These are phyloP conservation scores for Sycobia sp. DNA, from an alignment of 1,140 invertebrate species.

Conservation along the genomic window DNA sequence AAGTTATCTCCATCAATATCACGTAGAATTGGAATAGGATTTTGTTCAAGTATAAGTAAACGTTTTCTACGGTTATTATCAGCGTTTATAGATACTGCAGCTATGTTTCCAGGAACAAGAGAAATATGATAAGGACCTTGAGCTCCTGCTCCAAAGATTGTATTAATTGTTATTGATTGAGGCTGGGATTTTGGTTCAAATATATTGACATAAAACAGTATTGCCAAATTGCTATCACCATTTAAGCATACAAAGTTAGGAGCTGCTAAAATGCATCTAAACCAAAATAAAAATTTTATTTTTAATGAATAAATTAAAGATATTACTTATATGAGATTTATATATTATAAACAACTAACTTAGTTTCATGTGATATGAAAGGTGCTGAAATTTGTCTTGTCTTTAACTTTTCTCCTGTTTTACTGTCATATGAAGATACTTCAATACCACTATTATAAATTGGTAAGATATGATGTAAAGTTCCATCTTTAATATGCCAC, in stretches of 20 bases:
- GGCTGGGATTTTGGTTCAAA: slow-evolving; percentile 47
- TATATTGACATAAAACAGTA: slow-evolving; percentile 51
- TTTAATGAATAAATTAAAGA: slow-evolving; percentile 27
- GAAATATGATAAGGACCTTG: slow-evolving; percentile 52
- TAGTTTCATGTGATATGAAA: slow-evolving; percentile 66
- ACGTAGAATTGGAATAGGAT: slow-evolving; percentile 18
- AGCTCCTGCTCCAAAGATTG: slow-evolving; percentile 54
- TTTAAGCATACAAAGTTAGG: slow-evolving; percentile 68
- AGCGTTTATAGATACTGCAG: slow-evolving; percentile 40
- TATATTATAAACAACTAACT: slow-evolving; percentile 52
- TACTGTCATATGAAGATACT: slow-evolving; percentile 70
- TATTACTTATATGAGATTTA: slow-evolving; percentile 1
- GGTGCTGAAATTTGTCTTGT: slow-evolving; percentile 67
- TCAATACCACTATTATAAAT: slow-evolving; percentile 71
- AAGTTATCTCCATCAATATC: slow-evolving; percentile 40
- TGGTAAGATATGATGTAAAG: slow-evolving; percentile 71
- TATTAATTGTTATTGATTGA: slow-evolving; percentile 51
- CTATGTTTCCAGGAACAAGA: slow-evolving; percentile 44
- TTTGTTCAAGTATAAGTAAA: slow-evolving; percentile 38
- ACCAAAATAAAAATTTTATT: slow-evolving; percentile 36
- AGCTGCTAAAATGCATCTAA: slow-evolving; percentile 69
- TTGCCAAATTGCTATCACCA: slow-evolving; percentile 53
- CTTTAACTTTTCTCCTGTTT: slow-evolving; percentile 68
- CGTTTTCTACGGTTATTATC: slow-evolving; percentile 35
- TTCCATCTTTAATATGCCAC: slow-evolving; percentile 69